These are phyloP conservation scores for Microtus pennsylvanicus DNA, from an alignment of 2,113 vertebrate species.

Conservation along the genomic window DNA sequence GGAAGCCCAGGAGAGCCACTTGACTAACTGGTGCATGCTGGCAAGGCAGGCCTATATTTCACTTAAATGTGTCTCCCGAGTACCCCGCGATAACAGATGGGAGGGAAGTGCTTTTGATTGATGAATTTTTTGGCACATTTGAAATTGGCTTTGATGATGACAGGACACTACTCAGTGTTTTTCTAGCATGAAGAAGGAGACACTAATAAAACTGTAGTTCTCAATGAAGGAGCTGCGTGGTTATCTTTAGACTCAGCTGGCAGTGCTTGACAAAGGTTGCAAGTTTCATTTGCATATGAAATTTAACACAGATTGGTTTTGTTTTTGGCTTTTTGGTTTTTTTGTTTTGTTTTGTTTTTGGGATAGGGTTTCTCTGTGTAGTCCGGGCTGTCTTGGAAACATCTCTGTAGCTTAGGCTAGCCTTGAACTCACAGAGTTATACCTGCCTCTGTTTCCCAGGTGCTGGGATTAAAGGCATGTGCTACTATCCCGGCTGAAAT, in stretches of 20 bases:
- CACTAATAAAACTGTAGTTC: neutral
- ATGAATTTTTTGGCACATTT: neutral
- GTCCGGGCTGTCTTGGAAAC: neutral
- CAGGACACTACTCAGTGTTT: neutral
- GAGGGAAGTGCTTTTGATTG: neutral
- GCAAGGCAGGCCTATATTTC: neutral
- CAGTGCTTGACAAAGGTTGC: neutral
- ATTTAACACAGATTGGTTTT: neutral
- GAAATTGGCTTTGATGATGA: constrained; percentile 38
- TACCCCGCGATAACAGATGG: neutral
- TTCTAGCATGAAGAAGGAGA: neutral
- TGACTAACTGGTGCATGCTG: neutral
- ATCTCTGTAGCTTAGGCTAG: neutral
- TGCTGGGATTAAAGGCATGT: neutral
- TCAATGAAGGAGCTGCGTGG: neutral
- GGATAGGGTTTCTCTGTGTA: neutral
- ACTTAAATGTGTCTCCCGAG: neutral
- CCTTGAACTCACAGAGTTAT: neutral
- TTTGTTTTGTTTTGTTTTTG: too few species aligned
- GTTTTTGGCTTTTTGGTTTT: neutral
- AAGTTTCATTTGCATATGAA: neutral
- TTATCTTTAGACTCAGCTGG: neutral
- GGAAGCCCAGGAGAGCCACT: neutral
- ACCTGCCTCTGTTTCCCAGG: neutral
- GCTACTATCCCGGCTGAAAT: neutral